Base-by-base conservation (phyloP, 2,797 vertebrate genomes). In the Stomatorhinus walkeri region DNA sequence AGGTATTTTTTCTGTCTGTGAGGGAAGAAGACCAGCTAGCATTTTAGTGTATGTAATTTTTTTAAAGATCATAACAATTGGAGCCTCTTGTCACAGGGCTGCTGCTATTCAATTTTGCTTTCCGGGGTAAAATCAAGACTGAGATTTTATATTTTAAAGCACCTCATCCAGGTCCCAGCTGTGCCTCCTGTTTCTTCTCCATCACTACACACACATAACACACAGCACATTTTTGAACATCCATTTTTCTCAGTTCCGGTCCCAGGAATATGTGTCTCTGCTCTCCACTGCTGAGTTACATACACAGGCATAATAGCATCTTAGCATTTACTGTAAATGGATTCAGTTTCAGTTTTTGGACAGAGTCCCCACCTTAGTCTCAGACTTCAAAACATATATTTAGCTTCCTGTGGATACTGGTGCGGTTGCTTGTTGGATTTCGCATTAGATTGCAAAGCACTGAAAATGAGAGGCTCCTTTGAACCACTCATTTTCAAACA, bases 281-380 rank as follows among this genome's bases (percentile, higher is more conserved):
- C 36, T 32, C 28, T 36, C 12, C 64, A 43, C 40, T 43, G 72
- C 72, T 43, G 36, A 16, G 72, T 19, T 81, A 46, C 76, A 81
- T 46, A 46, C 40, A 81, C 7, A 46, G 40, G 40, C 76, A 81
- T 19, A 46, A n/a, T 10, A 46, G 76, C 40, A 81, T 81, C 7
- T 81, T 81, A 81, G 76, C 76, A 81, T 46, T 81, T 81, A 81
- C 76, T 22, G 76, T 81, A 22, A 81, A 81, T 46, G 40, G 40
- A 22, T 81, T 76, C 68, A 40, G 24, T 5, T 32, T 72, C 64
- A 32, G 32, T 76, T 19, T 81, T 81, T 81, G 19, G 16, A 40
- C 68, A 72, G 4, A 19, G 68, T 76, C 5, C 68, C 68, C 68
- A 76, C 46, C 76, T 46, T 43, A 46, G 76, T 46, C 14, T 81